Conservation (phyloP, 2,797 vertebrate genomes). For the Benthosema pterotum region DNA sequence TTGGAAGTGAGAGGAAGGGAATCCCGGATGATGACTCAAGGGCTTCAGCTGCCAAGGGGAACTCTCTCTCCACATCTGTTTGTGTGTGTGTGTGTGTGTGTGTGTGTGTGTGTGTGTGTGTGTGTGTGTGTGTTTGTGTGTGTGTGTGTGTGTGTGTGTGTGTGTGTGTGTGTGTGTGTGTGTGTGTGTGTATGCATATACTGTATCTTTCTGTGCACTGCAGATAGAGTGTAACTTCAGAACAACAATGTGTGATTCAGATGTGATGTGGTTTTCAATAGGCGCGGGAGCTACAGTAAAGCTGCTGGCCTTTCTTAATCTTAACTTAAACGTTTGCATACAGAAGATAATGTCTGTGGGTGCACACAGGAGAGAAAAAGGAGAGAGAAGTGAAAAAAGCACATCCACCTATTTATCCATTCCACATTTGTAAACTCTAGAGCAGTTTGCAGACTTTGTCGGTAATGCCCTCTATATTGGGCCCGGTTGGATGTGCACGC, state of each 20-base stretch:
- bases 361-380: too few relatives aligned
- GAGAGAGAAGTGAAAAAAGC: too few relatives aligned
- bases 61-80: conserved; percentile 77
- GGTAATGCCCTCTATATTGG: neutral
- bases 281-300: conserved; percentile 3
- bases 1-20: conserved; percentile 84
- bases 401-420: too few relatives aligned
- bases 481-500: neutral
- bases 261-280: conserved; percentile 25
- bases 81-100: conserved; percentile 26
- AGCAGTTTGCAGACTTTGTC: neutral
- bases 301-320: neutral
- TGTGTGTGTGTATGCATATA: neutral
- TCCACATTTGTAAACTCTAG: too few relatives aligned
- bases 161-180: neutral
- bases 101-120: conserved; percentile 22
- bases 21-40: conserved; percentile 83
- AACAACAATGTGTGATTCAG: conserved; percentile 27
- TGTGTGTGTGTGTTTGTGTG: conserved; percentile 38
- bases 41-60: conserved; percentile 73
- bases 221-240: conserved; percentile 3
- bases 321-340: too few relatives aligned
- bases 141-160: conserved; percentile 4
- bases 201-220: conserved; percentile 30
- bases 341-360: neutral